phyloP scores from a whole-genome alignment of 2,888 invertebrate genomes.

The Aleiodes leptofemur region DNA sequence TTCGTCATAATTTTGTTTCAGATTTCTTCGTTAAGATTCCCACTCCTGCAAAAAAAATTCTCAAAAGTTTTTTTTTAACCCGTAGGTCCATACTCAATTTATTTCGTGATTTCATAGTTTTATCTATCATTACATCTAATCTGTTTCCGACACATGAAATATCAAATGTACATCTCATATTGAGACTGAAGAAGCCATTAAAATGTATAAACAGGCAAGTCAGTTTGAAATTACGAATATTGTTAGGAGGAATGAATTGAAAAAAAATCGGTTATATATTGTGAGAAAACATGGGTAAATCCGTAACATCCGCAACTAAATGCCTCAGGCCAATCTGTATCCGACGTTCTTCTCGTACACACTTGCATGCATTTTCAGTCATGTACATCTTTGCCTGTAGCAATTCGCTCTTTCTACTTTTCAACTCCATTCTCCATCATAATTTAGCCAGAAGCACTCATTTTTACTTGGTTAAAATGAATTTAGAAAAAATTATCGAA shows the following conservation, averaged over 20 bases:
- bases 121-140: too few relatives aligned
- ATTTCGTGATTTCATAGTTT: too few relatives aligned
- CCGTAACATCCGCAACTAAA: constrained; percentile 40
- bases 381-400: constrained; percentile 9
- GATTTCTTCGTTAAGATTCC: too few relatives aligned
- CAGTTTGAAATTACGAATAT: constrained; percentile 14
- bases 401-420: constrained; percentile 24
- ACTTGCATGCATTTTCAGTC: constrained; percentile 21
- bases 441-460: constrained; percentile 6
- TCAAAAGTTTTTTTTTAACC: too few relatives aligned
- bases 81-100: too few relatives aligned
- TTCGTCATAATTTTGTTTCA: too few relatives aligned
- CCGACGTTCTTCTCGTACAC: constrained; percentile 43
- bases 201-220: constrained; percentile 5
- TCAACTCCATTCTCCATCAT: constrained; percentile 17
- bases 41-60: too few relatives aligned
- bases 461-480: constrained; percentile 22
- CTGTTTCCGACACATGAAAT: background rate
- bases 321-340: constrained; percentile 46
- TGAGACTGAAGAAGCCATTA: constrained; percentile 2
- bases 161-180: background rate
- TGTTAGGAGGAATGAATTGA: constrained; percentile 11
- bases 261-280: constrained; percentile 6
- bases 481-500: constrained; percentile 20
- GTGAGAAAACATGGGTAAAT: constrained; percentile 36